Base-by-base conservation (phyloP, 2,113 vertebrate species). In the Gadus chalcogrammus region DNA sequence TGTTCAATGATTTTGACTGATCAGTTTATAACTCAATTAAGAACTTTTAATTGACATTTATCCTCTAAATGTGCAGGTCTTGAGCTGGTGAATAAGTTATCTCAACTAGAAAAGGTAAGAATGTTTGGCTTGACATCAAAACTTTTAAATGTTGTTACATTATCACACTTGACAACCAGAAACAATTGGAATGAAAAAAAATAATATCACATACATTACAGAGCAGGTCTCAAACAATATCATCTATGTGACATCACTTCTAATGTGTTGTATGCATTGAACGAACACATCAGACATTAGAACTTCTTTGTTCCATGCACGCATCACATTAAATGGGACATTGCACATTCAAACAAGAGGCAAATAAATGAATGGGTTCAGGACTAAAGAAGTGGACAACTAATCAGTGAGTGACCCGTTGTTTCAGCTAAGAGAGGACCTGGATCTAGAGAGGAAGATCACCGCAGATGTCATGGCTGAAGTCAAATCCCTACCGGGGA, bases 71-170 rank as follows among this genome's bases (percentile, higher is more conserved):
- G 63, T 53, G 38, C 77, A 92, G 91, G 80, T 78, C 13, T 86
- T 42, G 80, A 88, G 53, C 48, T 91, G 85, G 80, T 75, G 12
- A 82, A 75, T 17, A 90, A 80, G 82, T 24, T 87, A 69, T 73
- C 87, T 58, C 83, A 90, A 69, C 73, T 92, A 15, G 82, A 91
- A 13, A 74, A 89, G 90, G 92, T 92, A 81, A 81, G 81, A 22
- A 71, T 61, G 35, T 62, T 68, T 62, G 70, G 15, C 53, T 61
- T 64, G 9, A 62, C 42, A 6, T 56, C 52, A 7, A 71, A 69
- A 55, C 64, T 31, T 3, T 27, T 48, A 35, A 12, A n/a, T n/a
- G 35, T 59, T 0, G 15, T 62, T 61, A 13, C 27, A 28, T n/a
- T 58, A 2, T 48, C 8, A 48, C 42, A 48, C 42, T 48, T 48